Conservation (phyloP, 2,113 vertebrate genomes). For the Saccopteryx bilineata region DNA sequence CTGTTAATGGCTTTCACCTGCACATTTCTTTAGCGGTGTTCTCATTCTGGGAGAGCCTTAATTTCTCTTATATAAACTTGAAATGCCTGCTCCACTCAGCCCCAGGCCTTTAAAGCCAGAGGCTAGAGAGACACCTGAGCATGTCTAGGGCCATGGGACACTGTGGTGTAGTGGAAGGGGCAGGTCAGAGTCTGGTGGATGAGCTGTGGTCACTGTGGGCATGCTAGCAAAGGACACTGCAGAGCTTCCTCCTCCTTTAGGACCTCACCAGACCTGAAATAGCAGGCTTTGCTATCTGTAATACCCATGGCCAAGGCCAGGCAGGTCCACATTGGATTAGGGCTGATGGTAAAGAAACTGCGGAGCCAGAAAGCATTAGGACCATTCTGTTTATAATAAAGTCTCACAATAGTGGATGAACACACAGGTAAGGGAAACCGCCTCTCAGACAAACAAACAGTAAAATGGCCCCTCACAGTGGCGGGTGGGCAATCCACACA, state of each 20-base stretch:
- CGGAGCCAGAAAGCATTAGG: no score
- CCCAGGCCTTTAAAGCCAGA: neutral
- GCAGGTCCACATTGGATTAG: no score
- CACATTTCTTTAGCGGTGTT: neutral
- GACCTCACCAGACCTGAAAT: neutral
- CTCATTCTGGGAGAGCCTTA: neutral
- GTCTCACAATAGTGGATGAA: no score
- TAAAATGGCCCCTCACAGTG: no score
- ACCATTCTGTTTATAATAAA: no score
- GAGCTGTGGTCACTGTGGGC: neutral
- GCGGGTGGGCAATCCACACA: no score
- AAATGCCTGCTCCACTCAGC: neutral
- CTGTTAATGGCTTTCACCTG: neutral
- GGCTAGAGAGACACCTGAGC: neutral
- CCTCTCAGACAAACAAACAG: no score
- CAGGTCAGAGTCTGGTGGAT: neutral
- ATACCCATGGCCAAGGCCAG: no score
- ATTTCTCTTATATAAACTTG: neutral
- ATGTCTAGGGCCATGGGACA: neutral
- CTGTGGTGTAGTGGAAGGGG: neutral
- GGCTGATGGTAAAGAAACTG: no score
- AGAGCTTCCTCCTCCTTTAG: neutral
- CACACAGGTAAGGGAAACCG: no score
- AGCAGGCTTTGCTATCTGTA: neutral
- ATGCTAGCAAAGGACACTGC: neutral